A percentile compares a stretch with the other conserved stretches of the same genome.
These are phyloP conservation scores for Schizaphis graminum DNA, from an alignment of 2,888 invertebrate genomes.

Conservation along the genomic window DNA sequence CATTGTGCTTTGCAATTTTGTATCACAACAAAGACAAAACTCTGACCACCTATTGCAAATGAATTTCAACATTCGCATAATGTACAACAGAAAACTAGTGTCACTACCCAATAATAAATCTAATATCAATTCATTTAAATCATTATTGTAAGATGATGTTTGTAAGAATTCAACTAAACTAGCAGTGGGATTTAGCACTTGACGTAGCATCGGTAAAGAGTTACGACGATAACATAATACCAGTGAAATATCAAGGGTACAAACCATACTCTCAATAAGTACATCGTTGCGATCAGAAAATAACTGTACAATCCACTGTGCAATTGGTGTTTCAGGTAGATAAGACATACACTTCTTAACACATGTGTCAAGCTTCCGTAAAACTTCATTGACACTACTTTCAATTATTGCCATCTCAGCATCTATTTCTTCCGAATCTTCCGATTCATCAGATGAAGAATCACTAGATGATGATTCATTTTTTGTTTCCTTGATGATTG, in stretches of 20 bases:
- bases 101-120: slow-evolving; percentile 91
- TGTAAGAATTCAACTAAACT: slow-evolving; percentile 90
- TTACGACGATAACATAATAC: slow-evolving; percentile 87
- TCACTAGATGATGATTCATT: slow-evolving; percentile 86
- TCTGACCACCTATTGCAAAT: slow-evolving; percentile 86
- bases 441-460: slow-evolving; percentile 79
- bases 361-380: slow-evolving; percentile 85
- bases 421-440: slow-evolving; percentile 82
- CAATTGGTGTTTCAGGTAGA: slow-evolving; percentile 88
- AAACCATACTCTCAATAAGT: slow-evolving; percentile 92
- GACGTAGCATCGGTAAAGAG: slow-evolving; percentile 83
- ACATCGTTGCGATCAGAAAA: slow-evolving; percentile 94
- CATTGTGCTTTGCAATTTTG: slow-evolving; percentile 85
- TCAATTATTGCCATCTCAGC: slow-evolving; percentile 92
- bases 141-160: slow-evolving; percentile 76
- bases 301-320: slow-evolving; percentile 88
- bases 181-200: slow-evolving; percentile 86
- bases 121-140: slow-evolving; percentile 73
- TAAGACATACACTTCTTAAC: slow-evolving; percentile 86
- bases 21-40: slow-evolving; percentile 83
- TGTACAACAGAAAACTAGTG: slow-evolving; percentile 88
- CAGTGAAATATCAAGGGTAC: slow-evolving; percentile 88
- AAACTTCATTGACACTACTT: slow-evolving; percentile 85
- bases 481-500: slow-evolving; percentile 90
- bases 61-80: slow-evolving; percentile 87